Conservation (phyloP, 2,113 vertebrate genomes). For the Tursiops truncatus region DNA sequence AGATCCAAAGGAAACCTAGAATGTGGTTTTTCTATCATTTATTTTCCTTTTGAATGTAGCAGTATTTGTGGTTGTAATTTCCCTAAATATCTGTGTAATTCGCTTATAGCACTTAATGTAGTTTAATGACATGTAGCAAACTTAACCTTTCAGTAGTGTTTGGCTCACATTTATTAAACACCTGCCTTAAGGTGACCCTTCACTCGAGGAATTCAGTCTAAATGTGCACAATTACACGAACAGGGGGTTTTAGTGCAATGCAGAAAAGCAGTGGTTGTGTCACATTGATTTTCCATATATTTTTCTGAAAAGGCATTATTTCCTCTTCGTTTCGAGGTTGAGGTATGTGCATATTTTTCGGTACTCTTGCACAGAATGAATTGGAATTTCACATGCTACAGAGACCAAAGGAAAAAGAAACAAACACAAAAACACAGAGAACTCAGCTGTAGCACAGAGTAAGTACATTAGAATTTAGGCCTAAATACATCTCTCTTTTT, state of each 20-base stretch:
- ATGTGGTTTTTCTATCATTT: neutral
- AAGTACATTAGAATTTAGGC: neutral
- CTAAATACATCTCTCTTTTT: neutral
- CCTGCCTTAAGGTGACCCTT: neutral
- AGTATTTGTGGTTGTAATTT: neutral
- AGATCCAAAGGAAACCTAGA: neutral
- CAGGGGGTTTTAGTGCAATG: neutral
- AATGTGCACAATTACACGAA: neutral
- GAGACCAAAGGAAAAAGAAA: neutral
- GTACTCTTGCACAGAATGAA: neutral
- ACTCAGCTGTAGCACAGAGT: neutral
- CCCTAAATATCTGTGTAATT: slow-evolving; percentile 16
- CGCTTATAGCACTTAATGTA: neutral
- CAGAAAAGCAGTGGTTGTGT: neutral
- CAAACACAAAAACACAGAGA: neutral
- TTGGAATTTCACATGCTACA: neutral
- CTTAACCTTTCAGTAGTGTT: neutral
- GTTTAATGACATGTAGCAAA: neutral
- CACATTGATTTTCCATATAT: neutral
- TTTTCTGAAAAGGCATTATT: neutral
- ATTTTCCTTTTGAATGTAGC: neutral
- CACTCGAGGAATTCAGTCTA: neutral
- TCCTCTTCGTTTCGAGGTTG: neutral
- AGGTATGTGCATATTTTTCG: neutral
- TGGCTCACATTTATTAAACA: neutral